Conservation (phyloP, 1,140 invertebrate species). For the Bombus breviceps region DNA sequence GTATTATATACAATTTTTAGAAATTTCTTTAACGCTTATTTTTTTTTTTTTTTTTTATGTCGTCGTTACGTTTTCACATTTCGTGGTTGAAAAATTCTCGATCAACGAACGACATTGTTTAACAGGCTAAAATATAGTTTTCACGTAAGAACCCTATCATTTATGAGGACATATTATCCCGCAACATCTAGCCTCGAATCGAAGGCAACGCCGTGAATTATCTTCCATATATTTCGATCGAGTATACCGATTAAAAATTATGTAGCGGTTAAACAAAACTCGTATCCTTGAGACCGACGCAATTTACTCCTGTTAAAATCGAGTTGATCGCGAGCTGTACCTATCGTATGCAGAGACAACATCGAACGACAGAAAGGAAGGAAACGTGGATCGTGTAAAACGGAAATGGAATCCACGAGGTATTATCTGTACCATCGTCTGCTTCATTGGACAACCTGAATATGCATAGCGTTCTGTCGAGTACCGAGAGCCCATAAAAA, state of each 20-base stretch:
- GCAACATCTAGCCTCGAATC: no score
- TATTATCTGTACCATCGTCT: conserved; percentile 70
- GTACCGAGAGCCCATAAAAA: conserved; percentile 60
- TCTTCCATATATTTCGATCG: background rate
- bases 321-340: background rate
- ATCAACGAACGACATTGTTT: no score
- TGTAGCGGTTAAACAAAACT: background rate
- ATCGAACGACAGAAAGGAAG: background rate
- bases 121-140: no score
- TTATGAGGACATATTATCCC: no score
- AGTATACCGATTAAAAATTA: background rate
- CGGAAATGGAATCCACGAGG: conserved; percentile 61
- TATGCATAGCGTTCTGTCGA: conserved; percentile 57
- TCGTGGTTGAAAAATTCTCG: no score
- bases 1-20: no score
- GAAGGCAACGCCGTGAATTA: background rate
- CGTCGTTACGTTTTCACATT: no score
- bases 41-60: no score
- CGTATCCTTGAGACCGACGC: background rate
- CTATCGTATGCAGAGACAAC: background rate
- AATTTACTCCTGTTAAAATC: background rate
- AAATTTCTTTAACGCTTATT: no score
- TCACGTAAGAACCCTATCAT: no score
- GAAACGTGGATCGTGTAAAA: conserved; percentile 44
- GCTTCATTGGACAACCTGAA: conserved; percentile 66